Conservation (phyloP, 1,140 invertebrate species). For the Drosophila orosa region DNA sequence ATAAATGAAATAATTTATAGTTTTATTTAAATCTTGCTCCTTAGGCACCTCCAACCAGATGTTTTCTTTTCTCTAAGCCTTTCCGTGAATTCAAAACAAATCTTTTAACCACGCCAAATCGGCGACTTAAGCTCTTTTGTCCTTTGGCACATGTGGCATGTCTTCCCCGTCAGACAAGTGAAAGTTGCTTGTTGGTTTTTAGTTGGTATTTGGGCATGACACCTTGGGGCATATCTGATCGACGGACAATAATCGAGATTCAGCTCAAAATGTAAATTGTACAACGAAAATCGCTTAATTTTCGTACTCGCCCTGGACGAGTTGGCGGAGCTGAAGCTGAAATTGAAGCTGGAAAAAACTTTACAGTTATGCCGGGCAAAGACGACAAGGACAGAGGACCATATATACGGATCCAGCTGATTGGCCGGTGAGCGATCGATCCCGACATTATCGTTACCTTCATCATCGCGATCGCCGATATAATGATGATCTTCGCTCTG, state of each 20-base stretch:
- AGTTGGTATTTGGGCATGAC: conserved; percentile 50
- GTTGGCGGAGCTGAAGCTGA: conserved; percentile 24
- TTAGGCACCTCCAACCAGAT: background rate
- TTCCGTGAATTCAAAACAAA: conserved; percentile 62
- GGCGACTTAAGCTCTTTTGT: background rate
- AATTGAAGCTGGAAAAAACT: conserved; percentile 35
- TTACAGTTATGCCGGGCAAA: conserved; percentile 58
- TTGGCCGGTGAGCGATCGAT: conserved; percentile 58
- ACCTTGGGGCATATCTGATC: conserved; percentile 56
- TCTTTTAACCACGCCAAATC: conserved; percentile 28
- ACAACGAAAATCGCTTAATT: conserved; percentile 78
- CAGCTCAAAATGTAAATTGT: conserved; percentile 70
- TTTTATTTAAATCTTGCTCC: background rate
- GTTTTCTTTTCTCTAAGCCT: background rate
- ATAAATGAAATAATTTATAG: background rate
- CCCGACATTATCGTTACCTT: conserved; percentile 55
- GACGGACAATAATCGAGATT: conserved; percentile 74
- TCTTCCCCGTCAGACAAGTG: conserved; percentile 55
- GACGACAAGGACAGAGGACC: conserved; percentile 18
- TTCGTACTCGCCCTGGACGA: conserved; percentile 27
- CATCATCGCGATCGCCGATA: conserved; percentile 35
- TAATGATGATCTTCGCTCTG: conserved; percentile 51
- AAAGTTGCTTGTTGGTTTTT: conserved; percentile 57
- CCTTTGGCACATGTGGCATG: conserved; percentile 16
- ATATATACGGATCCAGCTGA: conserved; percentile 24